phyloP scores from a whole-genome alignment of 2,888 invertebrate species.

The Flexamia atlantica region DNA sequence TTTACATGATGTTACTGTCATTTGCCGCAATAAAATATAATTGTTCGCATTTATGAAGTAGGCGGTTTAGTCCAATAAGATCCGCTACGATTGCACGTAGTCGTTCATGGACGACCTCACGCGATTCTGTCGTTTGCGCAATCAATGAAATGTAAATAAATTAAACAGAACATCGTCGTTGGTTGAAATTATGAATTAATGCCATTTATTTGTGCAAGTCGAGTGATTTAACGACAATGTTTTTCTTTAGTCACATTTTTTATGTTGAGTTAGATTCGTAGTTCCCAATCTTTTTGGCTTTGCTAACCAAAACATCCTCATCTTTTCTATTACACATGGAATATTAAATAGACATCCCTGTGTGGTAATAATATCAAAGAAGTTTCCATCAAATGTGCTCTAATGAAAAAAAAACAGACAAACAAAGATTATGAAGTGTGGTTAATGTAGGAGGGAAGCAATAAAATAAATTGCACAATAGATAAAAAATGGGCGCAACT shows the following conservation, averaged over 20 bases:
- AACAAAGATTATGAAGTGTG: background rate
- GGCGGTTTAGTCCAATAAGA: background rate
- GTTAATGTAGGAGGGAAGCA: background rate
- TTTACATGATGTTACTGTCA: too few species aligned
- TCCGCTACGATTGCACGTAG: background rate
- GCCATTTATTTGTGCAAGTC: too few species aligned
- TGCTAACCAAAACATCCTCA: too few species aligned
- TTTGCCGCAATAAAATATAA: background rate
- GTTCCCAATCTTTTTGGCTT: too few species aligned
- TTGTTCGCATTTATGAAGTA: background rate
- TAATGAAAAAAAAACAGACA: background rate
- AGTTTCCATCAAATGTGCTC: too few species aligned
- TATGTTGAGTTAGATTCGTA: too few species aligned
- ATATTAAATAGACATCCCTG: too few species aligned
- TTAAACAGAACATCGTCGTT: background rate
- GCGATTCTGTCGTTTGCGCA: conserved; percentile 7
- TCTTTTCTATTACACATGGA: too few species aligned
- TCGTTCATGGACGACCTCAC: conserved; percentile 5
- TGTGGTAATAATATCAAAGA: too few species aligned
- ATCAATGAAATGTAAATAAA: conserved; percentile 37
- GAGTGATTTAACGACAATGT: too few species aligned
- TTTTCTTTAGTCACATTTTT: too few species aligned
- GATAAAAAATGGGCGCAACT: conserved; percentile 47
- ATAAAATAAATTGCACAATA: conserved; percentile 11
- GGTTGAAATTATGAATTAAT: too few species aligned